Base-by-base conservation (phyloP, 2,797 vertebrate genomes). In the Cryptoblepharus egeriae region DNA sequence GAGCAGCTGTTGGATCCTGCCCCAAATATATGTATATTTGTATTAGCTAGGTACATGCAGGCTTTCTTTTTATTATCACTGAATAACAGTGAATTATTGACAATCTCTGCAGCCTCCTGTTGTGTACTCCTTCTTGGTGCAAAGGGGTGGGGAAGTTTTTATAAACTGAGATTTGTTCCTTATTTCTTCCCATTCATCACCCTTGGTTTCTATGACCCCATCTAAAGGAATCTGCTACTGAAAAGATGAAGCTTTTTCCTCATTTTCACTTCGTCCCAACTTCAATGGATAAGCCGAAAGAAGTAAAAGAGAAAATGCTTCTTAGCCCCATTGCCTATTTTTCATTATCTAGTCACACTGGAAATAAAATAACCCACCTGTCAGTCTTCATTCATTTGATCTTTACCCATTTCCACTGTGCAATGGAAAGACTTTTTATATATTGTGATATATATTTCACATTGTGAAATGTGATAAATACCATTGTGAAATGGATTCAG, bases 51-150 rank as follows among this genome's bases (percentile, higher is more conserved):
- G 63, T n/a, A 49, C 30, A 32, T 77, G 57, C n/a, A 28, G 63
- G 49, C 28, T 13, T 84, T 74, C 65, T 28, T 28, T 76, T 76
- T 70, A 16, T 26, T 30, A 60, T 16, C 60, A 67, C 30, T 71
- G 45, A 67, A 69, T 60, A 24, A 80, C 26, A 18, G 24, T 81
- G 60, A 72, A 58, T 80, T 61, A 72, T 77, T 52, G 49, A 52
- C 49, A 4, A 67, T 64, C 49, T 71, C 79, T 81, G 28, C 65
- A 32, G 69, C 61, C 57, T 37, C 42, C 32, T 39, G 60, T 5
- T 61, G 18, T 28, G 77, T 30, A 8, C 18, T 77, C 26, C 67
- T 77, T 30, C 67, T 45, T 79, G 49, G 26, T 57, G 13, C 49
- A 52, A 52, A 3, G 15, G 49, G 49, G 49, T 52, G 30, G 28